Evolutionary conservation across 2,113 vertebrate genomes (phyloP).

Genomic region (Heliornis fulica): DNA sequence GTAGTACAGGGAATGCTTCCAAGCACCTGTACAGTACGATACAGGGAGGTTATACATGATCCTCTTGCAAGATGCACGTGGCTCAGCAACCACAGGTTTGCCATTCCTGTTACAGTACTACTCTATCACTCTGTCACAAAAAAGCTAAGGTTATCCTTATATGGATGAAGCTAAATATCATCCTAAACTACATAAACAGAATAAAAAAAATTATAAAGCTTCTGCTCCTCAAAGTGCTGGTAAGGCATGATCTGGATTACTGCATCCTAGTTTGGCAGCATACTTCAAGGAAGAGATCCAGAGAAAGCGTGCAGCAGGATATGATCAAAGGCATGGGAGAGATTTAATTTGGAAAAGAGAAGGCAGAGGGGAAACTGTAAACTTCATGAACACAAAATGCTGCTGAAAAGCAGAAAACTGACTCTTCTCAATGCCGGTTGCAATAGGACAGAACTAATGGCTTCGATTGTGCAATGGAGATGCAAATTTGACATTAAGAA

Average conservation of each 20-base stretch:
- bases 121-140: neutral
- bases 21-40: neutral
- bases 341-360: slow-evolving; percentile 16
- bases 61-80: neutral
- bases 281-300: neutral
- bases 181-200: neutral
- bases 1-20: neutral
- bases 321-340: neutral
- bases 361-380: neutral
- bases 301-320: neutral
- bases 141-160: neutral
- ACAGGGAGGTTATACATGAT: neutral
- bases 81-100: neutral
- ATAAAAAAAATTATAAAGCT: neutral
- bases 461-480: neutral
- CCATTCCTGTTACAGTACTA: neutral
- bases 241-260: neutral
- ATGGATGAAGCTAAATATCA: neutral
- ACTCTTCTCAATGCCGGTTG: neutral
- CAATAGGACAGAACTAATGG: slow-evolving; percentile 4
- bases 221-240: neutral
- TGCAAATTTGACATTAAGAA: neutral
- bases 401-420: neutral
- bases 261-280: neutral
- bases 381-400: neutral